phyloP scores from a whole-genome alignment of 1,140 invertebrate species.

The Diploscapter pachys region DNA sequence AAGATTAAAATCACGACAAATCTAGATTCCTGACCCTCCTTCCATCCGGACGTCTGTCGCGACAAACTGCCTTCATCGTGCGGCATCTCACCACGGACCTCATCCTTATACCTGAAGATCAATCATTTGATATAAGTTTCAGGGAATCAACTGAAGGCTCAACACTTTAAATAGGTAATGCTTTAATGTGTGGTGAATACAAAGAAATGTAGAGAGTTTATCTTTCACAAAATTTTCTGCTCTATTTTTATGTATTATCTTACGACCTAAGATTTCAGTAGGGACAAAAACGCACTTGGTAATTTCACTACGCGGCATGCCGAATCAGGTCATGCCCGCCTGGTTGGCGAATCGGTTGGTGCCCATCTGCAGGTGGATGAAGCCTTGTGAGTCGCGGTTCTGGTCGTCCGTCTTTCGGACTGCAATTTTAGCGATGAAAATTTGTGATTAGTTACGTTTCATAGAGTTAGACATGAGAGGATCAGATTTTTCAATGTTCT shows the following conservation, averaged over 20 bases:
- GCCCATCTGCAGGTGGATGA: conserved; percentile 58
- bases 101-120: conserved; percentile 44
- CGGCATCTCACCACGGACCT: conserved; percentile 58
- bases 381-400: conserved; percentile 57
- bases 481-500: too few species aligned
- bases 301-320: conserved; percentile 58
- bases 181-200: too few species aligned
- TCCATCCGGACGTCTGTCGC: conserved; percentile 56
- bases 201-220: neutral
- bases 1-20: conserved; percentile 18
- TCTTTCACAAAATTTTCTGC: neutral
- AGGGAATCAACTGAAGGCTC: neutral
- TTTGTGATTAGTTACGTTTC: conserved; percentile 7
- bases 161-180: too few species aligned
- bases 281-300: conserved; percentile 44
- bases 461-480: neutral
- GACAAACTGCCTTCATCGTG: conserved; percentile 55
- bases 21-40: conserved; percentile 42
- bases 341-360: conserved; percentile 58
- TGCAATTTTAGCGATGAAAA: conserved; percentile 21
- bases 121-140: neutral
- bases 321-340: conserved; percentile 58
- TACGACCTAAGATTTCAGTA: neutral
- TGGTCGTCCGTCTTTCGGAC: conserved; percentile 57
- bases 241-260: too few species aligned